These are phyloP conservation scores for Limnephilus lunatus DNA, from an alignment of 2,888 invertebrate species.

Conservation along the genomic window DNA sequence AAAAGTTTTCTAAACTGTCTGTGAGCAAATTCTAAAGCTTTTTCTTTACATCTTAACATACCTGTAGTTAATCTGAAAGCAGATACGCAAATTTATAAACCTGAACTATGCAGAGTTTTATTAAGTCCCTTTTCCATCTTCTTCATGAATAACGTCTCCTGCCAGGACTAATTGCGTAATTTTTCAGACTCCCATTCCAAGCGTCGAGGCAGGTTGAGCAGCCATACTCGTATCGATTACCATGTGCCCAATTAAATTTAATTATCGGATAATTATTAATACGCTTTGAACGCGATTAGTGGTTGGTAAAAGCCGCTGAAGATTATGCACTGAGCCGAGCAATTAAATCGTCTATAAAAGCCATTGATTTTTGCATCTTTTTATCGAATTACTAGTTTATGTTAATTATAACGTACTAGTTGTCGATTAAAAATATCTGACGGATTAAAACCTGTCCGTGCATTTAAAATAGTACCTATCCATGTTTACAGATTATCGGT, in stretches of 20 bases:
- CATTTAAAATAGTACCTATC: not conserved
- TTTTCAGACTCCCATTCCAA: slow-evolving; percentile 9
- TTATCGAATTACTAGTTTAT: not conserved
- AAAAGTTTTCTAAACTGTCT: not conserved
- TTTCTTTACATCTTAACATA: not conserved
- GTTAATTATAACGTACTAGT: not conserved
- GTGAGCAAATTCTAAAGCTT: not conserved
- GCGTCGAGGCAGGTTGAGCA: not conserved
- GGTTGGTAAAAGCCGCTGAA: not conserved
- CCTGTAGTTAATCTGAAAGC: not conserved
- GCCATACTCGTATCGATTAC: slow-evolving; percentile 3
- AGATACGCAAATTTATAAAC: slow-evolving; percentile 2
- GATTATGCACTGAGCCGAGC: not conserved
- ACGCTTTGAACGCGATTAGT: not conserved
- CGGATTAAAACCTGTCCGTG: not conserved
- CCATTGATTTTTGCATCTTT: not conserved
- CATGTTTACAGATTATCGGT: not conserved
- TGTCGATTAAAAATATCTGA: not conserved
- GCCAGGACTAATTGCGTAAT: slow-evolving; percentile 13
- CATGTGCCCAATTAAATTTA: slow-evolving; percentile 23
- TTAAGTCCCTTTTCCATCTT: not conserved
- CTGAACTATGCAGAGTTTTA: not conserved
- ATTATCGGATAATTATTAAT: slow-evolving; percentile 14
- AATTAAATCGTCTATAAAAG: not conserved
- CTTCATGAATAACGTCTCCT: not conserved